Evolutionary conservation across 2,113 vertebrate genomes (phyloP).

Genomic region (Tyrannus savana): DNA sequence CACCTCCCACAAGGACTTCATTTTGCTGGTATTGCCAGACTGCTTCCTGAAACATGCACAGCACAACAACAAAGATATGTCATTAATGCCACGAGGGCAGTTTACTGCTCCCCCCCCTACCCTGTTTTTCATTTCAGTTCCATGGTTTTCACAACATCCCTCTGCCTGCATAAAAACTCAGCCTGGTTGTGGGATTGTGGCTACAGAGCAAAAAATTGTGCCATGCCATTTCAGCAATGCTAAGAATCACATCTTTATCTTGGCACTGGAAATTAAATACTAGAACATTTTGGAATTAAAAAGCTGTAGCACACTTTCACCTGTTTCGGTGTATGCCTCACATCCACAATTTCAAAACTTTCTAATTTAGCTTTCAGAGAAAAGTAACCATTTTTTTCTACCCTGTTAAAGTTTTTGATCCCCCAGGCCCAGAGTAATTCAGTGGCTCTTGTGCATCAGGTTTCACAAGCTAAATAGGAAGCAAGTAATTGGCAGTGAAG

Average conservation of each 20-base stretch:
- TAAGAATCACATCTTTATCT: neutral
- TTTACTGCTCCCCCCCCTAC: neutral
- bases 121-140: neutral
- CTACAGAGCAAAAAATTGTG: neutral
- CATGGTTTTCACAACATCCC: neutral
- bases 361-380: neutral
- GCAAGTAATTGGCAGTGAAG: slow-evolving; percentile 38
- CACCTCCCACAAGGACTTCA: slow-evolving; percentile 50
- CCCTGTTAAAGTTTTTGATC: neutral
- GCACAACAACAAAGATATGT: neutral
- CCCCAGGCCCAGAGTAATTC: neutral
- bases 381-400: neutral
- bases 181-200: neutral
- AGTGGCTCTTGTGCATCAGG: slow-evolving; percentile 12
- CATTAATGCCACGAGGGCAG: neutral
- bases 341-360: neutral
- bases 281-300: neutral
- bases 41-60: slow-evolving; percentile 43
- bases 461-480: slow-evolving; percentile 59
- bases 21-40: slow-evolving; percentile 19
- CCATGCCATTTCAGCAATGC: neutral
- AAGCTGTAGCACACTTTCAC: neutral
- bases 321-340: neutral
- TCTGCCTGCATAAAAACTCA: neutral
- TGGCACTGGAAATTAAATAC: neutral